Evolutionary conservation across 2,888 invertebrate genomes (phyloP).

Genomic region (Lepidocyrtinus sp.): DNA sequence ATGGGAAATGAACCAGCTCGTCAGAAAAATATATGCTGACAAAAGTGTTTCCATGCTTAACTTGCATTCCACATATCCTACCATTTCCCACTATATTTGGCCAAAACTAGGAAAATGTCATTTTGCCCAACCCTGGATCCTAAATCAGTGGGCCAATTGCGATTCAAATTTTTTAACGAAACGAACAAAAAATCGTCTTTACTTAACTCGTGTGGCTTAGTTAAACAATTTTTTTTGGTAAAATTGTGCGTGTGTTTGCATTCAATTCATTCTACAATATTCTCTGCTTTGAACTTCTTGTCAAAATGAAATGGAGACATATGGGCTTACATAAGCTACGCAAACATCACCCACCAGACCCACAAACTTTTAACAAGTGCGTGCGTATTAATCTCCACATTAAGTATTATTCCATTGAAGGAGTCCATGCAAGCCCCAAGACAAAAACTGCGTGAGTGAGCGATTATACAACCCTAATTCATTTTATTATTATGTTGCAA

Average conservation of each 20-base stretch:
- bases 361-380: neutral
- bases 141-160: neutral
- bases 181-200: neutral
- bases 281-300: neutral
- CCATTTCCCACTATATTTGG: neutral
- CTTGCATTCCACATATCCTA: neutral
- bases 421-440: neutral
- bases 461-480: neutral
- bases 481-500: no score
- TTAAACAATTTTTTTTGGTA: neutral
- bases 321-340: neutral
- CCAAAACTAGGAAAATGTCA: no score
- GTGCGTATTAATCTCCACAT: neutral
- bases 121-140: neutral
- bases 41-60: neutral
- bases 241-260: neutral
- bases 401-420: neutral
- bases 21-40: neutral
- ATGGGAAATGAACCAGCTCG: no score
- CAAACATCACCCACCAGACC: neutral
- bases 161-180: neutral
- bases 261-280: neutral
- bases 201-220: neutral
- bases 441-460: neutral
- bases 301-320: neutral